Evolutionary conservation across 2,888 invertebrate species (phyloP), one percentile per base, ranked within the genome.

Genomic region (Tachystola acroxantha): DNA sequence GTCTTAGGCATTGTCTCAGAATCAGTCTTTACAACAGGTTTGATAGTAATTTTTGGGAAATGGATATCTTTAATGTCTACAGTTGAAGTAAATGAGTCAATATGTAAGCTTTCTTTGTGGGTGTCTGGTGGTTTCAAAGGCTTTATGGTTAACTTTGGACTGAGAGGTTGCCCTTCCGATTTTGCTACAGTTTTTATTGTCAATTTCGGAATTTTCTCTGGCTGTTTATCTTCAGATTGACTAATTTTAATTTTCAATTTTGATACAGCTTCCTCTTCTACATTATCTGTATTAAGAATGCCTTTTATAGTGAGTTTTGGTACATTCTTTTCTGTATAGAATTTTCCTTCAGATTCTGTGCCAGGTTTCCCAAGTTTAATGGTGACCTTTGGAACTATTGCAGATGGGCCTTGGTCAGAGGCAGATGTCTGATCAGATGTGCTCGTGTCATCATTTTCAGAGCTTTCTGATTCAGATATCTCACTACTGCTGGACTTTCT

Each of bases 11-110:
- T 39, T 41, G 51, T 40, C 41, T 76, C 78, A 43, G 43, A 34
- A 48, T 77, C 78, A 35, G 53, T 46, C 56, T 76, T 80, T 41
- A 66, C 54, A 16, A 85, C 64, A 45, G 88, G 80, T 67, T 90
- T 90, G 26, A 89, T 89, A 36, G 89, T 90, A 39, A 90, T 76
- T 75, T 89, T 90, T 54, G 90, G 89, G 61, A 89, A 75, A 62
- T 87, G 82, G 28, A 71, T 53, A 58, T 57, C 81, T 57, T 70
- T 77, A n/a, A 53, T 41, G 38, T 76, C 76, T 43, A 57, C 32
- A 52, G 52, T 62, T 40, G 68, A 50, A 37, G 67, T 51, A 53
- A 59, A 53, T 38, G 64, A 42, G 36, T 57, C 60, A 36, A 35
- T 37, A 13, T 43, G 42, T 19, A 56, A 57, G 50, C 31, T 52